phyloP scores from a whole-genome alignment of 2,797 vertebrate species.

The Diceros bicornis region DNA sequence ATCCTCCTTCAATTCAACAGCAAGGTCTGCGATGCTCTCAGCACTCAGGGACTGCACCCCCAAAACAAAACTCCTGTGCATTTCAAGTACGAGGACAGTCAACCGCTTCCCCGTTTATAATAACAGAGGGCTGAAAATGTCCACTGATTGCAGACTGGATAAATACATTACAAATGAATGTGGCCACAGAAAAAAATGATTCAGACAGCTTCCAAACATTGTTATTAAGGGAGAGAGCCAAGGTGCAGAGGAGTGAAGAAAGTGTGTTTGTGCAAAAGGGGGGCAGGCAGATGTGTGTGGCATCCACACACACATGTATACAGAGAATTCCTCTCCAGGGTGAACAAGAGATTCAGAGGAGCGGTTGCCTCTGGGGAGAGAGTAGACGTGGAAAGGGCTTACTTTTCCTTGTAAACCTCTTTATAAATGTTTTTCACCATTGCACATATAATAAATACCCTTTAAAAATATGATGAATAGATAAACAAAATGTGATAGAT shows the following conservation, averaged over 20 bases:
- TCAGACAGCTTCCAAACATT: neutral
- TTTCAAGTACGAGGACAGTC: neutral
- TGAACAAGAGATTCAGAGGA: neutral
- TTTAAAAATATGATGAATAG: too few relatives aligned
- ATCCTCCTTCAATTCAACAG: accelerated
- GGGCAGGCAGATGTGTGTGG: too few relatives aligned
- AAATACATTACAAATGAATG: neutral
- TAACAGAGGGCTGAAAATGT: neutral
- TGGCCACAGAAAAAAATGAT: neutral
- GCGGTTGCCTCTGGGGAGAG: neutral
- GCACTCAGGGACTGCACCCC: neutral
- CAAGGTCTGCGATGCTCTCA: neutral
- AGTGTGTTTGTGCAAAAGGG: neutral
- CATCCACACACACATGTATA: accelerated
- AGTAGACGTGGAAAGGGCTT: too few relatives aligned
- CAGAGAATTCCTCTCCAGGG: neutral
- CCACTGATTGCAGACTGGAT: accelerated
- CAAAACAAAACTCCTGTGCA: neutral
- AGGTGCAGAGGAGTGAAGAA: neutral
- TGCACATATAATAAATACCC: too few relatives aligned
- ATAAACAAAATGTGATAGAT: too few relatives aligned
- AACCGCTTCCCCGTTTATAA: neutral
- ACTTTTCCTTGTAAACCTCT: too few relatives aligned
- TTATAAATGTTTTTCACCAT: too few relatives aligned
- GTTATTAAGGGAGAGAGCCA: neutral